These are phyloP conservation scores for Sinella curviseta DNA, from an alignment of 1,140 invertebrate species.

Conservation along the genomic window DNA sequence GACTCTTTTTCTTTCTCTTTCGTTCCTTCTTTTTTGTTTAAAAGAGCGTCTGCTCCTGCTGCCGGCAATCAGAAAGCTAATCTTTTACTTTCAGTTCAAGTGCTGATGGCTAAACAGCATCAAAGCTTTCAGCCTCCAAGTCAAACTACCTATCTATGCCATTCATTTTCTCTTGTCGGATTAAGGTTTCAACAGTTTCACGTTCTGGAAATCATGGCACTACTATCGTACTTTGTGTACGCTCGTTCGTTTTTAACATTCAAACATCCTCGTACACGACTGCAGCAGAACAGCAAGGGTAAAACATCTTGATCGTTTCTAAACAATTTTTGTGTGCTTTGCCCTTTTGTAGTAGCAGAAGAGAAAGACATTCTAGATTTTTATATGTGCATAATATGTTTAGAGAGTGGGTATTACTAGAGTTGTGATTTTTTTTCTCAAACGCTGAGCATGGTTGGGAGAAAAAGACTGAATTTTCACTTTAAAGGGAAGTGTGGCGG, in stretches of 20 bases:
- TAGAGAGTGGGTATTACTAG: too few relatives aligned
- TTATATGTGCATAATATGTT: too few relatives aligned
- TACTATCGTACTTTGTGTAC: too few relatives aligned
- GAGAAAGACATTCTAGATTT: too few relatives aligned
- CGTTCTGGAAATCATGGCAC: background rate
- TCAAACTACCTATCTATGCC: background rate
- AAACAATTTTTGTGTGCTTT: background rate
- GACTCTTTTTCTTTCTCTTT: background rate
- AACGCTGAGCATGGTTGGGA: too few relatives aligned
- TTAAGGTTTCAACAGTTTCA: conserved; percentile 22
- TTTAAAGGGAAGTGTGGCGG: too few relatives aligned
- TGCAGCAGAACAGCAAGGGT: background rate
- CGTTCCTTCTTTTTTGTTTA: background rate
- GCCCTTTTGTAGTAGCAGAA: background rate
- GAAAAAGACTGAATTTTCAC: too few relatives aligned
- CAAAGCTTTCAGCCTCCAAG: background rate
- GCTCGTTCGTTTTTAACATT: too few relatives aligned
- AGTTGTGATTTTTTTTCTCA: too few relatives aligned
- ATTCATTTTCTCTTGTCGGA: conserved; percentile 17
- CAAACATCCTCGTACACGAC: too few relatives aligned
- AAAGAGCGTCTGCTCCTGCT: background rate
- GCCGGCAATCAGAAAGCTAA: background rate
- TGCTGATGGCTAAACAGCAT: background rate
- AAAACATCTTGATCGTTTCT: conserved; percentile 1
- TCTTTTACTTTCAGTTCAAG: background rate